phyloP scores from a whole-genome alignment of 2,888 invertebrate genomes.

The Cerastis leucographa region DNA sequence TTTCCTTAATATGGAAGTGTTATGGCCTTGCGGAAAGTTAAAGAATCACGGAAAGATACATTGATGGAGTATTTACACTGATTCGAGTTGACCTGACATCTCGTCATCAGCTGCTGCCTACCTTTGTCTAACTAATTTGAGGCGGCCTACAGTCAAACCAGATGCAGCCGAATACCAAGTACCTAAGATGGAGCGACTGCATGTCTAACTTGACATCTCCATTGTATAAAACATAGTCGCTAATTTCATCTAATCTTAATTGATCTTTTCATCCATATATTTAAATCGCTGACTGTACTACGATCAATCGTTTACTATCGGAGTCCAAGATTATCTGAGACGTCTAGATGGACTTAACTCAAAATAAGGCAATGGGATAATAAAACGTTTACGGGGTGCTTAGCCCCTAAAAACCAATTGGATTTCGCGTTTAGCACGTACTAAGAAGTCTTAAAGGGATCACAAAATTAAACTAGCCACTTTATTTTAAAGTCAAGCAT shows the following conservation, averaged over 20 bases:
- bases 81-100: background rate
- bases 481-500: constrained; percentile 66
- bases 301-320: constrained; percentile 34
- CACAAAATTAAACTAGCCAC: constrained; percentile 72
- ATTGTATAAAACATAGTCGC: background rate
- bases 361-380: constrained; percentile 65
- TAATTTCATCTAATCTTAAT: background rate
- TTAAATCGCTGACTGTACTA: constrained; percentile 22
- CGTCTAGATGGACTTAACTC: constrained; percentile 59
- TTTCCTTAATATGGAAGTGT: background rate
- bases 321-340: constrained; percentile 51
- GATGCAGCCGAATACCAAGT: background rate
- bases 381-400: constrained; percentile 68
- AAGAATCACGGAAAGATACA: background rate
- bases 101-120: background rate
- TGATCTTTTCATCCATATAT: background rate
- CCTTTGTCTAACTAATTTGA: background rate
- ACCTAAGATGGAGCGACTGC: background rate
- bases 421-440: constrained; percentile 78
- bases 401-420: constrained; percentile 81
- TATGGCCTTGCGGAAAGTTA: background rate
- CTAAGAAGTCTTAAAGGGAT: constrained; percentile 70
- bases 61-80: background rate
- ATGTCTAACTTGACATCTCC: background rate
- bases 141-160: background rate